Conservation (phyloP, 2,113 vertebrate genomes). For the Prietella phreatophila region DNA sequence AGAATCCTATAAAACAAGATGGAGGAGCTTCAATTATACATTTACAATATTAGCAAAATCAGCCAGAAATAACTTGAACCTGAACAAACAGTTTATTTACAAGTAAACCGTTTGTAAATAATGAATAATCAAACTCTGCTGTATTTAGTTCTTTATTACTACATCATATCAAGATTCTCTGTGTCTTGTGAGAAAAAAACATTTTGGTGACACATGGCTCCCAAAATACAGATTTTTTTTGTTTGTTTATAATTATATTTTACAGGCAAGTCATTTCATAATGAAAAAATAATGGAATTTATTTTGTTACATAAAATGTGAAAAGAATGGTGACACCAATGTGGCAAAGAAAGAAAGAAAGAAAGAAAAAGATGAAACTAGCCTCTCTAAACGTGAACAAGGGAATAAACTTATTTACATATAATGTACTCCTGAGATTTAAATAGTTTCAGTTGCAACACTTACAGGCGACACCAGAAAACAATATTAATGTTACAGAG, state of each 20-base stretch:
- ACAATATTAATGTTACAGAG: slow-evolving; percentile 15
- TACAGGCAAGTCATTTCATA: slow-evolving; percentile 62
- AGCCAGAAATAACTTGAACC: not conserved
- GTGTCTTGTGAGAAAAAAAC: slow-evolving; percentile 67
- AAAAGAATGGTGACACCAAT: slow-evolving; percentile 52
- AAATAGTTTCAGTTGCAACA: slow-evolving; percentile 28
- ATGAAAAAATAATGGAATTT: slow-evolving; percentile 56
- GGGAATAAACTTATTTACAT: slow-evolving; percentile 51
- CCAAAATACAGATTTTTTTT: slow-evolving; percentile 70
- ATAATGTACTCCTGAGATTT: slow-evolving; percentile 55
- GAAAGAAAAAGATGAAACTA: slow-evolving; percentile 51
- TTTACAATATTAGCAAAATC: not conserved
- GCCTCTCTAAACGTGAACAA: slow-evolving; percentile 59
- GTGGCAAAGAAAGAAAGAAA: slow-evolving; percentile 1
- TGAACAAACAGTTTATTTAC: not conserved
- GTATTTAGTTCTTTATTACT: slow-evolving; percentile 64
- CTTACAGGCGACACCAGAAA: slow-evolving; percentile 38
- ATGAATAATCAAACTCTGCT: not conserved
- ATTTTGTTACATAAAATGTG: slow-evolving; percentile 33
- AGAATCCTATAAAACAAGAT: not conserved
- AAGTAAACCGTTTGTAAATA: not conserved
- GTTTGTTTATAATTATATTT: slow-evolving; percentile 51
- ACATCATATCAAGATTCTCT: slow-evolving; percentile 69
- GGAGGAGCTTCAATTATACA: not conserved
- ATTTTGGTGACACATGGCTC: slow-evolving; percentile 63